Conservation (phyloP, 2,888 invertebrate genomes). For the Drosophila neutralis region DNA sequence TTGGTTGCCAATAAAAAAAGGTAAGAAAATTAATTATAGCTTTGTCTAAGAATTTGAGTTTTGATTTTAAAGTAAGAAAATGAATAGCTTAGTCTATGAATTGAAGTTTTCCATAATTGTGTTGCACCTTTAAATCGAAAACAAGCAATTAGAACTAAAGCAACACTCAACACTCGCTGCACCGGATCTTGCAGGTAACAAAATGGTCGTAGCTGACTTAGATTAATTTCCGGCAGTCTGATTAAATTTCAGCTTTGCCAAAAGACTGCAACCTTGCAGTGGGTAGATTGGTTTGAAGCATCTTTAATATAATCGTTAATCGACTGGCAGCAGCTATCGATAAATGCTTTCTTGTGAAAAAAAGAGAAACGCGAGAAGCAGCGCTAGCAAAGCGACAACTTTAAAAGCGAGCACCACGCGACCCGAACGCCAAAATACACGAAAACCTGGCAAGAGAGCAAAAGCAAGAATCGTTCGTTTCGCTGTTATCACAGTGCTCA, state of each 20-base stretch:
- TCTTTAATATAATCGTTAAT: neutral
- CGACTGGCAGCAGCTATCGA: conserved; percentile 19
- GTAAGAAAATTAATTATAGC: neutral
- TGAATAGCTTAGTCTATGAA: neutral
- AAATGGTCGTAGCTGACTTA: neutral
- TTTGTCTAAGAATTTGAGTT: neutral
- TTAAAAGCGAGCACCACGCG: conserved; percentile 18
- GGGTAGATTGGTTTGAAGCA: neutral
- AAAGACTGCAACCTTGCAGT: neutral
- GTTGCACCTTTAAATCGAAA: neutral
- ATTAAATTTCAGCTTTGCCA: conserved; percentile 6
- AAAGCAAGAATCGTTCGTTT: conserved; percentile 19
- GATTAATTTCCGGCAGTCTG: conserved; percentile 27
- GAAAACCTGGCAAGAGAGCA: conserved; percentile 31
- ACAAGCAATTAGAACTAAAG: neutral
- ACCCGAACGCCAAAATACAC: conserved; percentile 22
- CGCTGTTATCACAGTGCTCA: conserved; percentile 27
- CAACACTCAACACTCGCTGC: neutral
- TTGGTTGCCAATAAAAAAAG: neutral
- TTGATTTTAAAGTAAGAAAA: neutral
- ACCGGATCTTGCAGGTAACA: conserved; percentile 8
- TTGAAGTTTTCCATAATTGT: neutral
- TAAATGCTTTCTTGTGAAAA: neutral
- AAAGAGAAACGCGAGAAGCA: neutral
- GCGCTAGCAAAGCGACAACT: conserved; percentile 24